Conservation (phyloP, 2,797 vertebrate genomes). For the Sebastes umbrosus region DNA sequence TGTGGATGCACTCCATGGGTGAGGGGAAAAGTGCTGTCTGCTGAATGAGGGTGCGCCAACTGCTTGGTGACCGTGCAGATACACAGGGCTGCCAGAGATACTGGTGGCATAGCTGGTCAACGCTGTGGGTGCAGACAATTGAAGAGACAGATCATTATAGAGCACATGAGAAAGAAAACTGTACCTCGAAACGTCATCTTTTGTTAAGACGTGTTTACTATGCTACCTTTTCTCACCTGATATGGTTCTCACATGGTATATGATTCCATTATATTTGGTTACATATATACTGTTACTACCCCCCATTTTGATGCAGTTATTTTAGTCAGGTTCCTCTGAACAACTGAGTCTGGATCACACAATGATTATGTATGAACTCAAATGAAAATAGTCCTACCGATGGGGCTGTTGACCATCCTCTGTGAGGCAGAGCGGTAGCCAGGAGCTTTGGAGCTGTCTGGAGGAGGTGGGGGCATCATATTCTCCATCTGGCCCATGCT, state of each 20-base stretch:
- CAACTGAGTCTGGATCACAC: neutral
- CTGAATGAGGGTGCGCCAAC: slow-evolving; percentile 96
- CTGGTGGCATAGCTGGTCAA: slow-evolving; percentile 94
- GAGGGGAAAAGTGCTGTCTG: slow-evolving; percentile 99
- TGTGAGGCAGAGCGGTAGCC: slow-evolving; percentile 94
- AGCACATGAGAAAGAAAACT: neutral
- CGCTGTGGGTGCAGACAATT: slow-evolving; percentile 83
- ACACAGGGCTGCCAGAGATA: slow-evolving; percentile 95
- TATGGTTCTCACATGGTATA: neutral
- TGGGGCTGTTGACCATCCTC: slow-evolving; percentile 93
- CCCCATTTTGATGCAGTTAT: neutral
- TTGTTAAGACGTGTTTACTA: neutral
- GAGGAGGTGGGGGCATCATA: slow-evolving; percentile 85
- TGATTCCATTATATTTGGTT: neutral
- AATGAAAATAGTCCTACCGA: slow-evolving; percentile 79
- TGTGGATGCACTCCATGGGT: slow-evolving; percentile 97
- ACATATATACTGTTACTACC: neutral
- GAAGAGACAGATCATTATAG: slow-evolving; percentile 33
- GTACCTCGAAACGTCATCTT: neutral
- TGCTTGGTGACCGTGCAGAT: slow-evolving; percentile 90
- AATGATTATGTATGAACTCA: neutral
- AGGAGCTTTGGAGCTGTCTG: slow-evolving; percentile 95
- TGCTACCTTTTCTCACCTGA: neutral
- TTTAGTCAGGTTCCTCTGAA: neutral
- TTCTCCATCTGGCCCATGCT: slow-evolving; percentile 93